Evolutionary conservation across 1,140 invertebrate species (phyloP).

Genomic region (Panonychus citri): DNA sequence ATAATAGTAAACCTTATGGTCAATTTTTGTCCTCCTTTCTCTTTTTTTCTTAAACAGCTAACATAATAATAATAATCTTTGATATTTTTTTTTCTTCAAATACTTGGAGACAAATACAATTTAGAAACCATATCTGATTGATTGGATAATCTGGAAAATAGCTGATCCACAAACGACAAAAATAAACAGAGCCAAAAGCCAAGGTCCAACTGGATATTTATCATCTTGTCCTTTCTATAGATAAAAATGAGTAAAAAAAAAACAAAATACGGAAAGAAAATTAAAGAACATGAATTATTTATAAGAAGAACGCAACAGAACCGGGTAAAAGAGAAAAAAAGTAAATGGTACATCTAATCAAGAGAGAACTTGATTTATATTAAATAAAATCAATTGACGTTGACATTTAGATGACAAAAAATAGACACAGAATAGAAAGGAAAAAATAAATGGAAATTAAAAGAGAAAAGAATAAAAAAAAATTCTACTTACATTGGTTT

Average conservation of each 20-base stretch:
- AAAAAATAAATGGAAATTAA: too few relatives aligned
- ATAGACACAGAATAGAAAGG: too few relatives aligned
- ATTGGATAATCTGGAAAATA: slow-evolving; percentile 47
- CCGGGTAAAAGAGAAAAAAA: too few relatives aligned
- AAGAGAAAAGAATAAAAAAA: background rate
- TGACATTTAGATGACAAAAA: too few relatives aligned
- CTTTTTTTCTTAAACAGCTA: background rate
- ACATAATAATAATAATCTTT: background rate
- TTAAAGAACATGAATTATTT: too few relatives aligned
- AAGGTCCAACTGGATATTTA: slow-evolving; percentile 82
- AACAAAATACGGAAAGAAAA: background rate
- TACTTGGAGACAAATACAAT: background rate
- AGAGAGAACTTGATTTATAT: too few relatives aligned
- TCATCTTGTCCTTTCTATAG: slow-evolving; percentile 74
- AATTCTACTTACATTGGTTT: slow-evolving; percentile 54
- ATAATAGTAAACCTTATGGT: too few relatives aligned
- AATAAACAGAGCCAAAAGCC: slow-evolving; percentile 82
- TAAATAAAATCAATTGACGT: too few relatives aligned
- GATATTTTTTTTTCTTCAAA: background rate
- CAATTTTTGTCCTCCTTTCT: too few relatives aligned
- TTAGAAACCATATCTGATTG: background rate
- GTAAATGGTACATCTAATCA: too few relatives aligned
- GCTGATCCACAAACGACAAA: slow-evolving; percentile 97
- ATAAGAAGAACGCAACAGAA: too few relatives aligned
- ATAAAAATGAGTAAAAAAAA: background rate